Base-by-base conservation (phyloP, 2,113 vertebrate species). In the Hoplias malabaricus region DNA sequence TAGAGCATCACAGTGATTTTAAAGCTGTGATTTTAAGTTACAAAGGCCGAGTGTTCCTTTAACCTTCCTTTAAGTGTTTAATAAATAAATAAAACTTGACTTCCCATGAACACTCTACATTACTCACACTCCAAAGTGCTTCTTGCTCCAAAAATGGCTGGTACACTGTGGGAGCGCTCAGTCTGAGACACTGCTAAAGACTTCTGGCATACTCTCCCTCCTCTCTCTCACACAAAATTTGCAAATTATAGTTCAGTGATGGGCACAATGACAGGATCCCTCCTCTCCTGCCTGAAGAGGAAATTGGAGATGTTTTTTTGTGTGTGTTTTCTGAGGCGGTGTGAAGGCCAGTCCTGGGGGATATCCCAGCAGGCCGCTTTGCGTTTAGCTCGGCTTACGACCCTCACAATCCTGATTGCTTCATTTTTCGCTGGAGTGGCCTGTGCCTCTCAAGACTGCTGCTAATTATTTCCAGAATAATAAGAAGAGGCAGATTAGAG, bases 381-480 rank as follows among this genome's bases (percentile, higher is more conserved):
- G 42, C 77, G 25, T 68, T 72, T 77, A 80, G 63, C 67, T 83
- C 74, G 27, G 63, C 65, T 69, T 63, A 77, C 25, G 59, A 62
- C 69, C 54, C 31, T n/a, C 38, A 43, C 36, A 38, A 29, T 68
- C 57, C 57, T 78, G 61, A 82, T 78, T 46, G 61, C 53, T 71
- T 65, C 29, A 61, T 69, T 75, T 77, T 80, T 70, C 42, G 13
- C 33, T 2, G 14, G 40, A 56, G 21, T 57, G 19, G 29, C 57
- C 34, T 40, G 54, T 67, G 72, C 81, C 76, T 82, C 65, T 70
- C 57, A 69, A 66, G 82, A 48, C n/a, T 25, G 76, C 54, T 59
- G 46, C 54, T 84, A 81, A 86, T 86, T 85, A 85, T 86, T 83
- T 83, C 36, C 65, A 42, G 80, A 80, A 82, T 83, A 83, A 83